A percentile compares a stretch with the other conserved stretches of the same genome.
Evolutionary conservation across 1,140 invertebrate species (phyloP).

Genomic region (Zaprionus taronus): DNA sequence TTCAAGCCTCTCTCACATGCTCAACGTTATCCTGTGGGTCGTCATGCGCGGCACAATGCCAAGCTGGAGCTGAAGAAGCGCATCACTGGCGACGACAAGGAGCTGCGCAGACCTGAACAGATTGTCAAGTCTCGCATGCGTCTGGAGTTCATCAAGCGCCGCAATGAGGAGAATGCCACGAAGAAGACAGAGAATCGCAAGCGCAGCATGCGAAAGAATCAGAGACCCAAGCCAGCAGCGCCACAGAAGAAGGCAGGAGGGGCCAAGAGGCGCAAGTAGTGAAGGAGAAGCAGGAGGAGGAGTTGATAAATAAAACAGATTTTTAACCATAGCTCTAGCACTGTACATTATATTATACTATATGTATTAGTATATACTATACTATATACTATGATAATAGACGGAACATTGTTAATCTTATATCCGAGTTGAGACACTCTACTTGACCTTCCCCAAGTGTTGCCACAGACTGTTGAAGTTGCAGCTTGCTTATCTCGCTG

Average conservation of each 20-base stretch:
- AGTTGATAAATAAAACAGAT: background rate
- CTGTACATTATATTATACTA: background rate
- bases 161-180: conserved; percentile 65
- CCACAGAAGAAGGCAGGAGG: conserved; percentile 42
- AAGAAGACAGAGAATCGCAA: conserved; percentile 74
- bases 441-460: conserved; percentile 16
- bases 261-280: conserved; percentile 50
- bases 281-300: conserved; percentile 10
- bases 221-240: conserved; percentile 47
- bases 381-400: background rate
- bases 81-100: conserved; percentile 83
- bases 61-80: conserved; percentile 86
- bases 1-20: conserved; percentile 74
- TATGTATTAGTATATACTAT: background rate
- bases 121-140: conserved; percentile 88
- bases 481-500: conserved; percentile 2
- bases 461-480: background rate
- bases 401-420: conserved; percentile 3
- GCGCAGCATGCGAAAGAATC: conserved; percentile 77
- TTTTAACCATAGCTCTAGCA: background rate
- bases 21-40: conserved; percentile 85
- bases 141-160: conserved; percentile 75
- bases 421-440: background rate
- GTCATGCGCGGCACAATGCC: conserved; percentile 87
- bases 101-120: conserved; percentile 89